A percentile compares a stretch with the other conserved stretches of the same genome.
Evolutionary conservation across 2,113 vertebrate species (phyloP).

Genomic region (Callospermophilus lateralis): DNA sequence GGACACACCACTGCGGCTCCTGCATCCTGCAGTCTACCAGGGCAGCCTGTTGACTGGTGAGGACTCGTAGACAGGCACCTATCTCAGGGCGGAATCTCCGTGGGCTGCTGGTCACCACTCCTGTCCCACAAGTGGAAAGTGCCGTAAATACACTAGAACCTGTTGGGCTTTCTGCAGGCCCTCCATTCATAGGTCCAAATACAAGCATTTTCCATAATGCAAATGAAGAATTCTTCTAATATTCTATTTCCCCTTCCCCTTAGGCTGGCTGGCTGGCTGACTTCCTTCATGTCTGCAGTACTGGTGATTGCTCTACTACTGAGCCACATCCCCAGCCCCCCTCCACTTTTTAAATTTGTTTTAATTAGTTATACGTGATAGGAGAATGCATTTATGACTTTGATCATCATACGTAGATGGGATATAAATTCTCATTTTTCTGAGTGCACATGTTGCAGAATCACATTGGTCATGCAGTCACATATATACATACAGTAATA

Average conservation of each 20-base stretch:
- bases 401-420: no score
- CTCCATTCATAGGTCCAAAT: background rate
- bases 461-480: no score
- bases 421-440: no score
- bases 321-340: no score
- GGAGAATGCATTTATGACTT: no score
- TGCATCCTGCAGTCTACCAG: background rate
- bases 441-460: no score
- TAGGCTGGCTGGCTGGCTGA: background rate
- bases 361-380: no score
- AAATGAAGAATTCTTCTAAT: background rate
- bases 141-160: background rate
- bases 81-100: background rate
- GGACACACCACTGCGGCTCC: background rate
- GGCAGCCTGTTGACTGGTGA: background rate
- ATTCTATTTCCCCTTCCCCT: background rate
- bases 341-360: no score
- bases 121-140: background rate
- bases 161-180: background rate
- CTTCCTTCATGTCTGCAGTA: no score
- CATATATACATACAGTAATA: no score
- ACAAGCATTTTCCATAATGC: background rate
- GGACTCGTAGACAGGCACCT: background rate
- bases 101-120: background rate
- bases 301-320: no score